Evolutionary conservation across 2,888 invertebrate species (phyloP).

Genomic region (Polietes domitor): DNA sequence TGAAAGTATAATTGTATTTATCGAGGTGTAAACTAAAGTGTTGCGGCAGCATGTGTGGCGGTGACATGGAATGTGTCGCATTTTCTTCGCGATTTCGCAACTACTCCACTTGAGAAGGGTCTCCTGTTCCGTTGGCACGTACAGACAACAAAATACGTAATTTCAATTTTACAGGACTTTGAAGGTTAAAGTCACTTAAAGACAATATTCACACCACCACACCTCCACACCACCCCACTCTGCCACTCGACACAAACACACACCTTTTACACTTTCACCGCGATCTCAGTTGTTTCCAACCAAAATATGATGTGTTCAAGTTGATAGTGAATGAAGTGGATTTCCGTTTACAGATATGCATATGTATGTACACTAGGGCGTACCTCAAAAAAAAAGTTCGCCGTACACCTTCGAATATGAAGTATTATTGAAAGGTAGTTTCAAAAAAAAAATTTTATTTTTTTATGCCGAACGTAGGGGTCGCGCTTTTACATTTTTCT

Average conservation of each 20-base stretch:
- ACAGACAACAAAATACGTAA: not conserved
- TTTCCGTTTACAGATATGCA: not conserved
- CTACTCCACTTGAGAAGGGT: not conserved
- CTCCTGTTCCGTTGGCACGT: not conserved
- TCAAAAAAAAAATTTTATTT: too few species aligned
- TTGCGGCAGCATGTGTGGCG: constrained; percentile 22
- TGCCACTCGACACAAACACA: not conserved
- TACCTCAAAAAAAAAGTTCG: too few species aligned
- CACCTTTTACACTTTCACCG: not conserved
- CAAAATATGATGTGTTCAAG: not conserved
- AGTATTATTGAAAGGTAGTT: too few species aligned
- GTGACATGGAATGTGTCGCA: constrained; percentile 8
- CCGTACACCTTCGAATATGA: too few species aligned
- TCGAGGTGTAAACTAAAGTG: constrained; percentile 42
- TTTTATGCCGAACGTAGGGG: too few species aligned
- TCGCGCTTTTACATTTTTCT: too few species aligned
- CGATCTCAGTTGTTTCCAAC: not conserved
- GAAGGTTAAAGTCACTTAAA: constrained; percentile 48
- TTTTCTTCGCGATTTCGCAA: not conserved
- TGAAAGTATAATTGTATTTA: constrained; percentile 45
- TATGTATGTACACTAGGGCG: too few species aligned
- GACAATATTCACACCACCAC: not conserved
- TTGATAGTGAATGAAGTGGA: constrained; percentile 25
- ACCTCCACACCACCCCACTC: not conserved
- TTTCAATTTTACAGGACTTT: constrained; percentile 34